Evolutionary conservation across 2,113 vertebrate genomes (phyloP), one percentile per base, ranked within the genome.

Genomic region (Isichthys henryi): DNA sequence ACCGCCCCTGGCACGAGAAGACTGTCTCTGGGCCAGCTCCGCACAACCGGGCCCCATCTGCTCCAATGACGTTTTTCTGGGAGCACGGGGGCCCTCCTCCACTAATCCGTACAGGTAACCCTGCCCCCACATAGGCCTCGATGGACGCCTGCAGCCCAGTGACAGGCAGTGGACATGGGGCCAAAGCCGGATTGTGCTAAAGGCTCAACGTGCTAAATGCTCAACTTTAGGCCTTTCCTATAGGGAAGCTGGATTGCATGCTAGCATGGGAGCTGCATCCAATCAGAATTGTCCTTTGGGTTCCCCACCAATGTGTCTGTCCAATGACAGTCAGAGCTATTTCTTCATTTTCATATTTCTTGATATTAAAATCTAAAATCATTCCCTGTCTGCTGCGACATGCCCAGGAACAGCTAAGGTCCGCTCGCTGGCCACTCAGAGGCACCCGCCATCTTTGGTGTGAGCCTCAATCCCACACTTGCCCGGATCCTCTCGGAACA

Each of bases 311-410:
- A 93, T 90, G 88, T 86, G 80, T 93, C 92, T 93, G 94, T 90
- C 27, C 85, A 87, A 92, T 93, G 93, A 92, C 90, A 53, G 91
- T 92, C 88, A 89, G 91, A 88, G 91, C 92, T 92, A 95, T 94
- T 95, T 94, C 94, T 95, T 93, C 93, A 93, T 39, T 39, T 39
- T 39, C 39, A 39, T 39, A 39, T 39, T 39, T 39, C 39, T 39
- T 39, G 39, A 39, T 39, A 39, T 56, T 11, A 56, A 66, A 84
- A 85, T 86, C 10, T 3, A 56, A 48, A 48, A 66, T 66, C 10
- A 13, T 66, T 83, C 52, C 23, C 35, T 7, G 3, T 62, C n/a
- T 85, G 53, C 45, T 27, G 50, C 31, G 17, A 87, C 10, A 19
- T 49, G 1, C 23, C 48, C 10, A 85, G 45, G 10, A 85, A n/a